Conservation (phyloP, 2,797 vertebrate genomes). For the Rhabdophis nuchalis region DNA sequence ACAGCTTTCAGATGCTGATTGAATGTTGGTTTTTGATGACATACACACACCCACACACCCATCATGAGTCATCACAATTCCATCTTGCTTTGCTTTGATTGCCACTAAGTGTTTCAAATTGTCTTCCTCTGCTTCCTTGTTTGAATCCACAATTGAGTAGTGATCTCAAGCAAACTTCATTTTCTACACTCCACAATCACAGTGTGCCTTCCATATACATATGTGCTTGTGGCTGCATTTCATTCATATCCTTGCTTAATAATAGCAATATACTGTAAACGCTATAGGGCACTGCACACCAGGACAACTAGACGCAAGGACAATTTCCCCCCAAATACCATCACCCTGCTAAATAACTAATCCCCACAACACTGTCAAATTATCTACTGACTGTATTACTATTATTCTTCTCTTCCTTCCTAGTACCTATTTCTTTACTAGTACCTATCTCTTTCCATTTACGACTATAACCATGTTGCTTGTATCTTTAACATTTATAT, state of each 20-base stretch:
- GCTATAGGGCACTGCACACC: too few species aligned
- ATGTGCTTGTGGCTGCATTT: not conserved
- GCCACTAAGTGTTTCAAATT: slow-evolving; percentile 2
- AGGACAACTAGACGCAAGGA: too few species aligned
- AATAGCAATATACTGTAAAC: not conserved
- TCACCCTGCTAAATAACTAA: too few species aligned
- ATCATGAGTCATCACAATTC: slow-evolving; percentile 24
- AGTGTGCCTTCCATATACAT: not conserved
- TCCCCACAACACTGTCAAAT: too few species aligned
- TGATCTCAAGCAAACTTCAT: not conserved
- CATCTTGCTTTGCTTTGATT: not conserved
- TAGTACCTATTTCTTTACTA: too few species aligned
- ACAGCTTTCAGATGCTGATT: slow-evolving; percentile 19
- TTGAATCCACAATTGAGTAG: not conserved
- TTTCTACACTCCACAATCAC: not conserved
- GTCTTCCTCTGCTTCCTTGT: slow-evolving; percentile 17
- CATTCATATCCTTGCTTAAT: not conserved
- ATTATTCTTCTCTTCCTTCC: too few species aligned
- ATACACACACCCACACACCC: too few species aligned
- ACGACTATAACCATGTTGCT: too few species aligned
- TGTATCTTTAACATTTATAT: too few species aligned
- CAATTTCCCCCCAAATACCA: too few species aligned
- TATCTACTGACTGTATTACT: too few species aligned
- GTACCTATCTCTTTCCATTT: too few species aligned
- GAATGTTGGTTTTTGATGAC: slow-evolving; percentile 22